Evolutionary conservation across 1,140 invertebrate species (phyloP).

Genomic region (Metaphire vulgaris): DNA sequence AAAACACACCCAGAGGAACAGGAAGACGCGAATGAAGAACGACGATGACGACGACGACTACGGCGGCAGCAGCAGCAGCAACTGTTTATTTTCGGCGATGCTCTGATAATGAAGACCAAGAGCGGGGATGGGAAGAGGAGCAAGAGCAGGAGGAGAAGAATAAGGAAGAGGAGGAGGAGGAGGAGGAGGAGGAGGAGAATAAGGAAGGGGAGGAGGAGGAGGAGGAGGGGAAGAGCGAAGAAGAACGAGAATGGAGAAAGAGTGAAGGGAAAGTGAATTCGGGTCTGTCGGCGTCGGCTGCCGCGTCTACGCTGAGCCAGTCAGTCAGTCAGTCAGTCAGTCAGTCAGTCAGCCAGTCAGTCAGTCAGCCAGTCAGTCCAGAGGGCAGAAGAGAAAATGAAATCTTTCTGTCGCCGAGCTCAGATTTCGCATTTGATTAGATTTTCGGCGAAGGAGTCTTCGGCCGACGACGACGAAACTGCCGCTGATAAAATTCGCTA

Average conservation of each 20-base stretch:
- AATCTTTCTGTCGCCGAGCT: background rate
- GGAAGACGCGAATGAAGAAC: too few relatives aligned
- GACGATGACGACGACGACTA: background rate
- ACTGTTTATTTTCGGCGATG: background rate
- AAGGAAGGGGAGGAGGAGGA: background rate
- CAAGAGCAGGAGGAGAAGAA: background rate
- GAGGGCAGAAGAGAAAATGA: background rate
- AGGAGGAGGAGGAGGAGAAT: background rate
- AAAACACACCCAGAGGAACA: background rate
- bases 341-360: too few relatives aligned
- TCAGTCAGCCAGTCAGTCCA: background rate
- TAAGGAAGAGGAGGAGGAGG: background rate
- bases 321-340: too few relatives aligned
- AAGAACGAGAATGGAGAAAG: background rate
- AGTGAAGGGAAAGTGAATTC: background rate
- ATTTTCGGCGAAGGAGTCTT: background rate
- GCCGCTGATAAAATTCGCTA: background rate
- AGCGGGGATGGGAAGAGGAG: background rate
- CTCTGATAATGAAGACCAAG: background rate
- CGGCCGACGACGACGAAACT: background rate
- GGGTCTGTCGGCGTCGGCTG: too few relatives aligned
- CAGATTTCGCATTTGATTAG: background rate
- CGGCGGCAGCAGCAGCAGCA: background rate
- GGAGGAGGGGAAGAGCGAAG: background rate
- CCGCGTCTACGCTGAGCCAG: too few relatives aligned